Evolutionary conservation across 2,888 invertebrate genomes (phyloP).

Genomic region (Plutella xylostella): DNA sequence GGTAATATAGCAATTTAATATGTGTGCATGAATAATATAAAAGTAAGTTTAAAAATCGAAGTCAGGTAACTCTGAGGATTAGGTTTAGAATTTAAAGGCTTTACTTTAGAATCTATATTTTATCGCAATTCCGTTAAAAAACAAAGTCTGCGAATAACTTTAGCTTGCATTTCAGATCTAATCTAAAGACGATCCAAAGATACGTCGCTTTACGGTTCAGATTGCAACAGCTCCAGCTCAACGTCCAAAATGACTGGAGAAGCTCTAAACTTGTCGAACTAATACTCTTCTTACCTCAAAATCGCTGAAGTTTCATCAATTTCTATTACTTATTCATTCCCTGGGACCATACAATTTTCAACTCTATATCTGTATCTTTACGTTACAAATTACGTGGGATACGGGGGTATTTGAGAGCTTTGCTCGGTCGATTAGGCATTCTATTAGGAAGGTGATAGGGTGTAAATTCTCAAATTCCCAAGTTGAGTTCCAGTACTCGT

Average conservation of each 20-base stretch:
- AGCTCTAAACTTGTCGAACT: constrained; percentile 58
- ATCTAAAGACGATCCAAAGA: too few species aligned
- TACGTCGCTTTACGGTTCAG: too few species aligned
- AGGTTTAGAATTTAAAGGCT: too few species aligned
- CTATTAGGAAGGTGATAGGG: constrained; percentile 22
- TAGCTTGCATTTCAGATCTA: too few species aligned
- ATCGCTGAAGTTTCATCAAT: constrained; percentile 43
- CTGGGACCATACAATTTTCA: neutral
- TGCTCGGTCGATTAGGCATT: constrained; percentile 27
- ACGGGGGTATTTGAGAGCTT: neutral
- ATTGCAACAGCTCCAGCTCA: too few species aligned
- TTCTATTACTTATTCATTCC: constrained; percentile 10
- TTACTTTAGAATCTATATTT: too few species aligned
- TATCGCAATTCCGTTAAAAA: too few species aligned
- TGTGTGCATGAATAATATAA: too few species aligned
- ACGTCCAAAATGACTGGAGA: constrained; percentile 43
- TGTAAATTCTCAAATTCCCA: constrained; percentile 22
- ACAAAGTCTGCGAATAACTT: too few species aligned
- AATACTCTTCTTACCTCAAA: constrained; percentile 60
- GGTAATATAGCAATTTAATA: too few species aligned
- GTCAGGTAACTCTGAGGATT: too few species aligned
- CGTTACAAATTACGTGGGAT: neutral
- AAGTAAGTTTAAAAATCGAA: too few species aligned
- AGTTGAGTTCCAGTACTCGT: constrained; percentile 39
- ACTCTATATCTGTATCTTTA: neutral